Evolutionary conservation across 1,140 invertebrate species (phyloP), one percentile per base, ranked within the genome.

Genomic region (Macrocentrus cingulum): DNA sequence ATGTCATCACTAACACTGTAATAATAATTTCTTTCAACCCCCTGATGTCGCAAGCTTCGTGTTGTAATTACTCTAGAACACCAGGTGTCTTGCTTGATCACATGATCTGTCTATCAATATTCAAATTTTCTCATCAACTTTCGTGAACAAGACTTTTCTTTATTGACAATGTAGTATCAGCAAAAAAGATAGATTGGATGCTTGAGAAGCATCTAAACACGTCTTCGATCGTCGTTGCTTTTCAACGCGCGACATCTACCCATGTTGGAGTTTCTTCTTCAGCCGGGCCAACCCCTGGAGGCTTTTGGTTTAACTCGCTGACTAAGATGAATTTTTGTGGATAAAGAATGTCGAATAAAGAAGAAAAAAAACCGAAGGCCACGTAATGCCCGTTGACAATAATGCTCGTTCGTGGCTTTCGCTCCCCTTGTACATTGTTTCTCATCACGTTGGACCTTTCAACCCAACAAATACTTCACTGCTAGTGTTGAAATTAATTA

Each of bases 141-240:
- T 8, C 3, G 13, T 8, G 15, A 39, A 29, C 8, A 39, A 39
- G 13, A 39, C 3, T 39, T 39, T 39, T 39, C 36, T 11, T 39
- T 39, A 39, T 39, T 39, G 36, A 39, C 36, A 39, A 39, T 39
- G 36, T 39, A 8, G 13, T 39, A 39, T 39, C 36, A 39, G 36
- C 36, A 39, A 15, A 39, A 29, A 39, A 39, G 36, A 39, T 39
- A 13, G 36, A 39, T 39, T 39, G 13, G 36, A 39, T 15, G 15
- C 36, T 39, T 13, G 13, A 39, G 36, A 4, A 39, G 8, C 4
- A 13, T 11, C 36, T 15, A 39, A 8, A 39, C 15, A 39, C 36
- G 36, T 9, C 25, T 39, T 39, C 36, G 36, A 39, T 39, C 36
- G 36, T 13, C 13, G 8, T n/a, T n/a, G n/a, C 3, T 11, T 39